These are phyloP conservation scores for Epizoanthus rinbou DNA, from an alignment of 92 coral and sea anemone genomes.

Conservation along the genomic window DNA sequence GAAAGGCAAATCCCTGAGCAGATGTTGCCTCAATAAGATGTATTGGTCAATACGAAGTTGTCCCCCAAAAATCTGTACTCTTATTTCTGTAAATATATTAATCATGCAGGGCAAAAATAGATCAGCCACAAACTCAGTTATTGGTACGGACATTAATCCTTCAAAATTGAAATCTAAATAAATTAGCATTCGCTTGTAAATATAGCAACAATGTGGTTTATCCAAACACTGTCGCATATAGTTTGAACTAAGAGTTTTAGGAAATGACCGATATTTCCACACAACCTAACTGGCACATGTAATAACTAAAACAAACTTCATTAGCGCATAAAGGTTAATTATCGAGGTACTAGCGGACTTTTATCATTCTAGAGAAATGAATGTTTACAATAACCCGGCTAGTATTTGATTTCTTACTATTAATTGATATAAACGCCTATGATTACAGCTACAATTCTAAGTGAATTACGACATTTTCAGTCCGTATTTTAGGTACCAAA, in stretches of 20 bases:
- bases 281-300: not conserved
- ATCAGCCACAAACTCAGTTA: not conserved
- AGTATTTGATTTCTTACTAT: not conserved
- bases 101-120: not conserved
- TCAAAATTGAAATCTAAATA: slow-evolving; percentile 5
- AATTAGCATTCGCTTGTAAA: slow-evolving; percentile 18
- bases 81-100: not conserved
- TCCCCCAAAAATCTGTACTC: not conserved
- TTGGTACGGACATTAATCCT: slow-evolving; percentile 22
- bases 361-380: not conserved
- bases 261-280: not conserved
- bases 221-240: not conserved
- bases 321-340: not conserved
- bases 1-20: not conserved
- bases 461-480: no score
- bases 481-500: no score
- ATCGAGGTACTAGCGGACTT: not conserved
- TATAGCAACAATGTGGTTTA: not conserved
- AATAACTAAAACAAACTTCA: not conserved
- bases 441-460: not conserved
- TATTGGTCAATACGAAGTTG: not conserved
- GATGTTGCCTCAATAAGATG: not conserved
- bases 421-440: slow-evolving; percentile 3
- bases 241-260: not conserved
- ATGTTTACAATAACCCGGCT: not conserved